A percentile compares a stretch with the other conserved stretches of the same genome.
Conservation (phyloP, 2,113 vertebrate genomes). For the Silurus asotus region DNA sequence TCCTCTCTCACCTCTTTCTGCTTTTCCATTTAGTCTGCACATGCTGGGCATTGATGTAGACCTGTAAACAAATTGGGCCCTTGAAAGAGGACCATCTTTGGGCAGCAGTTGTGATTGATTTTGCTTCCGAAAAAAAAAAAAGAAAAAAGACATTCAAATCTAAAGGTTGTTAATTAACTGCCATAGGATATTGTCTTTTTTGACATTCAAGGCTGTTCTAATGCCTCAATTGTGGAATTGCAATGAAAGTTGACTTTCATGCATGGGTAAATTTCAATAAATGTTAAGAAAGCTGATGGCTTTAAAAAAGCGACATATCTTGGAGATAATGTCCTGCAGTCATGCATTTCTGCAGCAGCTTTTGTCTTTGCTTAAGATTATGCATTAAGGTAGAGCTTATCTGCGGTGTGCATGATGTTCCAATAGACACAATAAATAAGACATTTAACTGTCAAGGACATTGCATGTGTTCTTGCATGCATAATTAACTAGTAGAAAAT, state of each 20-base stretch:
- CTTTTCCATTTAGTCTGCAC: constrained; percentile 28
- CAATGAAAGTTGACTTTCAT: constrained; percentile 35
- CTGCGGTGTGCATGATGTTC: background rate
- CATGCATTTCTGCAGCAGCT: background rate
- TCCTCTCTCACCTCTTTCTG: constrained; percentile 26
- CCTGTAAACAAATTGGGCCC: constrained; percentile 31
- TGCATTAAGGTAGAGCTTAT: background rate
- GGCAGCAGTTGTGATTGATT: constrained; percentile 49
- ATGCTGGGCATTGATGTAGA: constrained; percentile 29
- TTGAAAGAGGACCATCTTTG: constrained; percentile 31
- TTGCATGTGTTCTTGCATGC: constrained; percentile 1
- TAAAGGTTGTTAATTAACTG: constrained; percentile 45
- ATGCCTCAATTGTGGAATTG: background rate
- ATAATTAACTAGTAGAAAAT: background rate
- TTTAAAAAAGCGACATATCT: constrained; percentile 15
- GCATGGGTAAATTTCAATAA: constrained; percentile 27
- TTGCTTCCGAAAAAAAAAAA: constrained; percentile 24
- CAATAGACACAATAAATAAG: constrained; percentile 6
- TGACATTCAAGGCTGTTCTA: background rate
- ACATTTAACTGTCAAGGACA: background rate
- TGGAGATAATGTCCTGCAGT: background rate
- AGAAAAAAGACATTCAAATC: constrained; percentile 50
- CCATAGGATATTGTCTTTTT: constrained; percentile 35
- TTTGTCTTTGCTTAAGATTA: background rate
- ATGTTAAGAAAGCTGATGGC: constrained; percentile 19